Evolutionary conservation across 2,888 invertebrate genomes (phyloP).

Genomic region (Drosophila macrospina): DNA sequence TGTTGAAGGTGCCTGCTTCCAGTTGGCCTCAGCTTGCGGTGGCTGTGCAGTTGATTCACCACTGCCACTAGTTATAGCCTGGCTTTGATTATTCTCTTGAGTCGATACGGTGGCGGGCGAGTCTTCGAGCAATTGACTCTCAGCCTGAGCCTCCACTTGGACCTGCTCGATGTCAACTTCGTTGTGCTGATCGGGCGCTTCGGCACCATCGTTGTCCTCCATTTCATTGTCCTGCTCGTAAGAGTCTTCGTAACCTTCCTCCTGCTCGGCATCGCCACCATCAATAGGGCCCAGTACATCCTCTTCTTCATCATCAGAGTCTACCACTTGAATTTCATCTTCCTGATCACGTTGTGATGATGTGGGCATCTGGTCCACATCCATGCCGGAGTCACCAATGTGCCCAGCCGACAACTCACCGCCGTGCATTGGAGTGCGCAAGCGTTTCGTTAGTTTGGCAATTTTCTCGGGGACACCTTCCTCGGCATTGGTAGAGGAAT

Average conservation of each 20-base stretch:
- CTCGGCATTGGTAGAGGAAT: conserved; percentile 86
- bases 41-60: conserved; percentile 86
- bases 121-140: conserved; percentile 57
- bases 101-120: conserved; percentile 61
- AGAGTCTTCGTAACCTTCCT: conserved; percentile 87
- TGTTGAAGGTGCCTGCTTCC: conserved; percentile 82
- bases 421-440: conserved; percentile 82
- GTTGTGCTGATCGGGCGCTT: conserved; percentile 86
- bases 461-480: conserved; percentile 84
- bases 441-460: conserved; percentile 81
- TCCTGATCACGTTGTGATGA: conserved; percentile 95
- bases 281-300: conserved; percentile 85
- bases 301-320: conserved; percentile 91
- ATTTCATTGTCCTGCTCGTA: conserved; percentile 86
- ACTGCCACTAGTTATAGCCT: conserved; percentile 92
- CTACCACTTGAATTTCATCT: conserved; percentile 92
- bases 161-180: conserved; percentile 89
- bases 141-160: conserved; percentile 86
- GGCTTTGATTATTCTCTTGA: conserved; percentile 87
- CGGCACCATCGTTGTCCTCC: conserved; percentile 87
- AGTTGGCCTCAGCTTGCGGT: conserved; percentile 70
- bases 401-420: conserved; percentile 84
- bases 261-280: conserved; percentile 86
- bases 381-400: conserved; percentile 87
- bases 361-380: conserved; percentile 93